Conservation (phyloP, 2,888 invertebrate genomes). For the Nymphalis polychloros region DNA sequence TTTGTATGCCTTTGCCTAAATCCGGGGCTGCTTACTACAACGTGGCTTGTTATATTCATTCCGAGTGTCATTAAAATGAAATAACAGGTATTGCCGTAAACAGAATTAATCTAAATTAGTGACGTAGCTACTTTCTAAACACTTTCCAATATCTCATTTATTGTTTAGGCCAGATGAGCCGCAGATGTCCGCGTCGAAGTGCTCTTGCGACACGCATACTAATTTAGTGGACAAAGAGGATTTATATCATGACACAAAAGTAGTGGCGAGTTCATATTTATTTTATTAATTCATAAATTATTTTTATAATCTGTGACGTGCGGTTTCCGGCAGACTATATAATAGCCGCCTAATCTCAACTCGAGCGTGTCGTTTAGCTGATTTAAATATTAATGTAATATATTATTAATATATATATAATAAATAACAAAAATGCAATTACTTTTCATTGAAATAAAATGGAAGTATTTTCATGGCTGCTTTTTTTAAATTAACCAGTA, state of each 20-base stretch:
- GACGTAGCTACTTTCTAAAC: slow-evolving; percentile 24
- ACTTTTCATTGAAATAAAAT: too few species aligned
- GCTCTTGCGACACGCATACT: slow-evolving; percentile 20
- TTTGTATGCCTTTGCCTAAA: too few species aligned
- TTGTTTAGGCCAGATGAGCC: slow-evolving; percentile 19
- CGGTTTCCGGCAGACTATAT: neutral
- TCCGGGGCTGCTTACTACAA: too few species aligned
- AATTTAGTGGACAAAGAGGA: slow-evolving; percentile 27
- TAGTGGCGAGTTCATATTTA: slow-evolving; percentile 7
- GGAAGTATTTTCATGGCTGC: too few species aligned
- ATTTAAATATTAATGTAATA: too few species aligned
- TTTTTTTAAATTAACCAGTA: too few species aligned
- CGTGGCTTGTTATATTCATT: too few species aligned
- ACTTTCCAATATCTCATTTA: slow-evolving; percentile 12
- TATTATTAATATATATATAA: too few species aligned
- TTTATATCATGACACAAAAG: slow-evolving; percentile 16
- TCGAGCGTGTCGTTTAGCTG: too few species aligned
- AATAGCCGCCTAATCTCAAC: too few species aligned
- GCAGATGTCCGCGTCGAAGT: slow-evolving; percentile 14
- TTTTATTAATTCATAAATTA: neutral
- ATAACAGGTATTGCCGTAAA: neutral
- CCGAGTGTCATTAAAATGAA: too few species aligned
- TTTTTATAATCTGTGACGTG: neutral
- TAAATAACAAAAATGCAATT: too few species aligned
- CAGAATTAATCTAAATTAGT: neutral